Conservation (phyloP, 2,113 vertebrate genomes). For the Bufo gargarizans region DNA sequence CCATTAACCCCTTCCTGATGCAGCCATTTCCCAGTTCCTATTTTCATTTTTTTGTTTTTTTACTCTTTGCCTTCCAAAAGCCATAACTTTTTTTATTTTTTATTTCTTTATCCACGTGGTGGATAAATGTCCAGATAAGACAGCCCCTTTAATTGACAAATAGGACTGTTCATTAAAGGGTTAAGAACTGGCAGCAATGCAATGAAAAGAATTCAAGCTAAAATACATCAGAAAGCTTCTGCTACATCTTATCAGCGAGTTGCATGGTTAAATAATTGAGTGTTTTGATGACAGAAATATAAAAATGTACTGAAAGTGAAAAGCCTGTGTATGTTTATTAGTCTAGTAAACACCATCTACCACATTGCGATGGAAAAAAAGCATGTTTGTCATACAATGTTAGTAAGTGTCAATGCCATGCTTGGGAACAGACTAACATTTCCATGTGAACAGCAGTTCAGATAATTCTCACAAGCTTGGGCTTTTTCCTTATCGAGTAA, state of each 20-base stretch:
- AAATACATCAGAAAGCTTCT: not conserved
- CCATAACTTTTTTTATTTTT: too few species aligned
- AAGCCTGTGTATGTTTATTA: slow-evolving; percentile 3
- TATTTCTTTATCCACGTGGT: too few species aligned
- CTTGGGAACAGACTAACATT: slow-evolving; percentile 62
- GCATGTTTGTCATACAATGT: slow-evolving; percentile 10
- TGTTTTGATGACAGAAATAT: slow-evolving; percentile 4
- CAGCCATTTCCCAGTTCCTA: too few species aligned
- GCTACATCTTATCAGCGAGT: not conserved
- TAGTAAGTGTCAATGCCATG: not conserved
- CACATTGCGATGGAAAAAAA: slow-evolving; percentile 2
- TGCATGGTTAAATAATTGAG: not conserved
- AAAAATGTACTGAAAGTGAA: slow-evolving; percentile 2
- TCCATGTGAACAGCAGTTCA: slow-evolving; percentile 64
- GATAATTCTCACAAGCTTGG: slow-evolving; percentile 67
- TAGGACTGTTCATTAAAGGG: not conserved
- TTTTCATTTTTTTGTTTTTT: too few species aligned
- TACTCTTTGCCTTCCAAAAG: too few species aligned
- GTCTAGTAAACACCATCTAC: slow-evolving; percentile 19
- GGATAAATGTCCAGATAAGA: too few species aligned
- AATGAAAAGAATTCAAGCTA: slow-evolving; percentile 1
- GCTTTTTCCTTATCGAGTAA: slow-evolving; percentile 49
- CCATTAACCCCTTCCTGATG: too few species aligned
- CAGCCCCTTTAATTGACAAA: too few species aligned
- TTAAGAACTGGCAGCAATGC: not conserved